A percentile compares a stretch with the other conserved stretches of the same genome.
These are phyloP conservation scores for Callaeas wilsoni DNA, from an alignment of 2,113 vertebrate species.

Conservation along the genomic window DNA sequence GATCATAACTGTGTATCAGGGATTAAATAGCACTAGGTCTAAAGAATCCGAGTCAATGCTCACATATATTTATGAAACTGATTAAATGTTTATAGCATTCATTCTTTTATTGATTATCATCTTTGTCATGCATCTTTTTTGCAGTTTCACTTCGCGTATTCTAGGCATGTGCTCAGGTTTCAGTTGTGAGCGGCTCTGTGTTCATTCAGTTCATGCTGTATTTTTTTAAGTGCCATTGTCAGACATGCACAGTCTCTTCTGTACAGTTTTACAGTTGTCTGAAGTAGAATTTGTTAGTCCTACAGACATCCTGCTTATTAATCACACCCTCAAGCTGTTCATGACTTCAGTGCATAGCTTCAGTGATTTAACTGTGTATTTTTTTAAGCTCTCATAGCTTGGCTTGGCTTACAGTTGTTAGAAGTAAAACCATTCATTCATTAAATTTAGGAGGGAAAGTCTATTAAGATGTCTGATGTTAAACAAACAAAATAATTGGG, in stretches of 20 bases:
- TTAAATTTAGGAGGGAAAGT: conserved; percentile 19
- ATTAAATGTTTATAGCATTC: not conserved
- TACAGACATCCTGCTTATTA: conserved; percentile 29
- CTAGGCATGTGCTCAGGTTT: conserved; percentile 19
- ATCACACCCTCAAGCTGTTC: conserved; percentile 35
- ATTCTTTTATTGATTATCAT: conserved; percentile 6
- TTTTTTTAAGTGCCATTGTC: not conserved
- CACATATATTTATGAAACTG: not conserved
- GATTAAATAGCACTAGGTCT: not conserved
- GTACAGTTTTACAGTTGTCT: not conserved
- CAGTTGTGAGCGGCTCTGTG: not conserved
- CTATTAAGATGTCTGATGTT: conserved; percentile 13
- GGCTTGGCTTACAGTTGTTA: conserved; percentile 43
- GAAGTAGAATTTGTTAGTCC: conserved; percentile 8
- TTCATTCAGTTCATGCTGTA: conserved; percentile 18
- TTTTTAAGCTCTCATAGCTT: conserved; percentile 58
- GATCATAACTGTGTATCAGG: not conserved
- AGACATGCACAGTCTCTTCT: not conserved
- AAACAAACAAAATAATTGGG: conserved; percentile 17
- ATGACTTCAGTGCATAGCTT: conserved; percentile 49
- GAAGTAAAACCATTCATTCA: not conserved
- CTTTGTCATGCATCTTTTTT: not conserved
- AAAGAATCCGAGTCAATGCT: not conserved
- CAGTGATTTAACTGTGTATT: not conserved
- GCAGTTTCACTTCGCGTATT: not conserved